Conservation (phyloP, 2,797 vertebrate species). For the Falco biarmicus region DNA sequence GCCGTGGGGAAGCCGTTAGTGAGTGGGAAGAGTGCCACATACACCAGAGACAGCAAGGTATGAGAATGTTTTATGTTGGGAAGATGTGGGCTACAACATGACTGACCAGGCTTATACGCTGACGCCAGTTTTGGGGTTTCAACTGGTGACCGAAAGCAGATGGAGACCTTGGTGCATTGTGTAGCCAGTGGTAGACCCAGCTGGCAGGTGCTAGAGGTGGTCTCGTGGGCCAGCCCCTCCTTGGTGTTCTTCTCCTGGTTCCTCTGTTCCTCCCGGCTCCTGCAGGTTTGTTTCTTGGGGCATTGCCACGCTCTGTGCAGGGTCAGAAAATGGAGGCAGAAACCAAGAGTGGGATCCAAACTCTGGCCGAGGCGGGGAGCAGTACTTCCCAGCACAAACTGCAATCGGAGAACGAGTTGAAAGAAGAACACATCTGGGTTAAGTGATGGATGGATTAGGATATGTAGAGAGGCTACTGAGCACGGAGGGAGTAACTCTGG, state of each 20-base stretch:
- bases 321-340: neutral
- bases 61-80: neutral
- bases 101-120: neutral
- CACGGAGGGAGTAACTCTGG: slow-evolving; percentile 18
- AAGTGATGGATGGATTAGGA: neutral
- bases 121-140: neutral
- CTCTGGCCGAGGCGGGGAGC: neutral
- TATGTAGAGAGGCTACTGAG: neutral
- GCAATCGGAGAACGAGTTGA: neutral
- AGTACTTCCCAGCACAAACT: neutral
- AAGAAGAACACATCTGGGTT: neutral
- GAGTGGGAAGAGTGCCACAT: neutral
- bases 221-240: neutral
- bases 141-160: neutral
- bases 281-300: neutral
- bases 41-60: neutral
- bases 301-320: neutral
- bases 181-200: neutral
- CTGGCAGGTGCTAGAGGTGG: neutral
- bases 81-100: neutral
- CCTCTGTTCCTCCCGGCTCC: neutral
- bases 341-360: neutral
- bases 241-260: neutral
- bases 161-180: neutral
- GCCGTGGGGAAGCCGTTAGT: neutral